Evolutionary conservation across 1,140 invertebrate species (phyloP).

Genomic region (Rhynchophorus ferrugineus): DNA sequence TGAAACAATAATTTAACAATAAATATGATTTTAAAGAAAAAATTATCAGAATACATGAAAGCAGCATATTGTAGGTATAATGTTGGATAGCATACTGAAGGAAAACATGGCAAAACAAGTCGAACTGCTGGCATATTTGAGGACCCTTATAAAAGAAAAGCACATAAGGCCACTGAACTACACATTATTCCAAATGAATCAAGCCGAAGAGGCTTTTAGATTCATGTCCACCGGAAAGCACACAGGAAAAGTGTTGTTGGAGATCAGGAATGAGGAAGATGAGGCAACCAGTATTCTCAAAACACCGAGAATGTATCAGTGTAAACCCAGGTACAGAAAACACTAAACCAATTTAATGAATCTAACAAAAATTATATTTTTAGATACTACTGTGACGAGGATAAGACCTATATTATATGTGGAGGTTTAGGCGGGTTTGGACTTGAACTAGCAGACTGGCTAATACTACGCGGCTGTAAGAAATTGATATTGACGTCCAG

Average conservation of each 20-base stretch:
- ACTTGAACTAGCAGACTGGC: conserved; percentile 80
- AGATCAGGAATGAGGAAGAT: background rate
- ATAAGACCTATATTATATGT: conserved; percentile 50
- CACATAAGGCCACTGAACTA: background rate
- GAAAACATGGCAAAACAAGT: background rate
- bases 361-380: background rate
- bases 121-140: background rate
- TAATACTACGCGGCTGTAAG: conserved; percentile 70
- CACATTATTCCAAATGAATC: background rate
- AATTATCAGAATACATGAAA: too few species aligned
- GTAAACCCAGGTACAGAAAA: background rate
- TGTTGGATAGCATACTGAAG: background rate
- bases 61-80: too few species aligned
- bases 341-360: too few species aligned
- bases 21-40: too few species aligned
- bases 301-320: background rate
- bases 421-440: conserved; percentile 86
- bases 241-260: background rate
- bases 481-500: conserved; percentile 75
- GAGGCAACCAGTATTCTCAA: background rate
- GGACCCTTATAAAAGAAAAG: background rate
- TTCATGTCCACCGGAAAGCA: background rate
- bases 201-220: background rate
- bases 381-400: conserved; percentile 34
- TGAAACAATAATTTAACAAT: too few species aligned